Evolutionary conservation across 2,113 vertebrate species (phyloP), one percentile per base, ranked within the genome.

Genomic region (Sylvilagus bachmani): DNA sequence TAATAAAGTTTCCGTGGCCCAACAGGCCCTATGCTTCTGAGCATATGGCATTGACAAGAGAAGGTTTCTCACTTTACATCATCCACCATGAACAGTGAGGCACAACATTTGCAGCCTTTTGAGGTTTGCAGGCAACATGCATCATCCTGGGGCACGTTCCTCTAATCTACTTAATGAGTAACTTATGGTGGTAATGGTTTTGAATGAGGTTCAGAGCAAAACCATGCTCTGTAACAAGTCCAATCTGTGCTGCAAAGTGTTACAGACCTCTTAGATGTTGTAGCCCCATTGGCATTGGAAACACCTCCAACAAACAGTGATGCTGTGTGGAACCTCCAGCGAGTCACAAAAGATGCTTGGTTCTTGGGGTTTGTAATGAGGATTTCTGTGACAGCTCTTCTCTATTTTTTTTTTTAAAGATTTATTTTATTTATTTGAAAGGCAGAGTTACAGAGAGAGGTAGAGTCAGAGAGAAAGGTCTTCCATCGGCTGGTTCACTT

Each of bases 131-230:
- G 84, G 27, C 61, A 51, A 53, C 55, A 22, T 4, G 17, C 4
- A 17, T 92, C 17, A 36, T 38, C 62, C n/a, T 16, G 82, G 55
- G 29, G 33, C 64, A 17, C 21, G 71, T 5, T 80, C 71, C 44
- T 81, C 8, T 91, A 81, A 91, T 55, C 36, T 38, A 33, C 27
- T 88, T 95, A 91, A 91, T 73, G 83, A 93, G 66, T 61, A 66
- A 74, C 91, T 93, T 17, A n/a, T 66, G 77, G 82, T 55, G 55
- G 55, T 49, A 17, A 78, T n/a, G 77, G 29, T 25, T 95, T 91
- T 53, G 64, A 85, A 51, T 74, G 38, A 78, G 5, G 3, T 49
- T 92, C 67, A 90, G 82, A 90, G 67, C 67, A 86, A 90, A 82
- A 64, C 49, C 22, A 80, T 66, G 29, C 75, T 93, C 5, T 71